phyloP scores from a whole-genome alignment of 23 tunicate genomes.

The Trididemnum miniatum region DNA sequence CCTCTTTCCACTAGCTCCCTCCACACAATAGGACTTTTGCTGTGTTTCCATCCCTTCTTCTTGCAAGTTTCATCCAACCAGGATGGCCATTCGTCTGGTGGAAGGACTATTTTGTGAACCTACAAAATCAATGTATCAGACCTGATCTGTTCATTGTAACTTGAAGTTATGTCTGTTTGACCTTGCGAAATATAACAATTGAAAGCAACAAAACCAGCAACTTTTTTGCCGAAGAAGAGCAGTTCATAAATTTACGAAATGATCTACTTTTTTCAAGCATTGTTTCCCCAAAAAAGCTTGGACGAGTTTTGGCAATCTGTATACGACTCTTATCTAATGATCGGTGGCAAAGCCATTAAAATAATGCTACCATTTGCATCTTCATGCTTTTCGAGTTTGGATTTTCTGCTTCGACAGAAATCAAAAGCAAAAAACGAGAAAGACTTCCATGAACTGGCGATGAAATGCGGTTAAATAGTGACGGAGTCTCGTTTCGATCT shows the following conservation, averaged over 20 bases:
- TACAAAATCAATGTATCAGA: too few relatives aligned
- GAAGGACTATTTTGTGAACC: constrained; percentile 83
- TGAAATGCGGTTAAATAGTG: constrained; percentile 33
- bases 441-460: constrained; percentile 36
- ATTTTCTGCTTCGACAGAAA: constrained; percentile 54
- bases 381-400: constrained; percentile 44
- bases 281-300: constrained; percentile 24
- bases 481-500: constrained; percentile 40
- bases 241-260: constrained; percentile 33
- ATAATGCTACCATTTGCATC: constrained; percentile 54
- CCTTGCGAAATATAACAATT: neutral
- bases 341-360: constrained; percentile 58
- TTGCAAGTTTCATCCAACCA: constrained; percentile 72
- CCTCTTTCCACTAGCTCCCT: constrained; percentile 91
- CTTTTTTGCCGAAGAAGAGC: constrained; percentile 33
- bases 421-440: constrained; percentile 42
- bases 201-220: neutral
- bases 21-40: constrained; percentile 92
- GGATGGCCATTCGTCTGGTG: constrained; percentile 52
- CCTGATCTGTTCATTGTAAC: too few relatives aligned
- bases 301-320: constrained; percentile 53
- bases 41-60: constrained; percentile 74
- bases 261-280: constrained; percentile 27
- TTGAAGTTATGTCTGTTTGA: too few relatives aligned
- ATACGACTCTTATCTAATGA: constrained; percentile 48